Percentiles rank a stretch among this genome's conserved stretches.
phyloP scores from a whole-genome alignment of 2,113 vertebrate species.

The Phrynocephalus versicolor region DNA sequence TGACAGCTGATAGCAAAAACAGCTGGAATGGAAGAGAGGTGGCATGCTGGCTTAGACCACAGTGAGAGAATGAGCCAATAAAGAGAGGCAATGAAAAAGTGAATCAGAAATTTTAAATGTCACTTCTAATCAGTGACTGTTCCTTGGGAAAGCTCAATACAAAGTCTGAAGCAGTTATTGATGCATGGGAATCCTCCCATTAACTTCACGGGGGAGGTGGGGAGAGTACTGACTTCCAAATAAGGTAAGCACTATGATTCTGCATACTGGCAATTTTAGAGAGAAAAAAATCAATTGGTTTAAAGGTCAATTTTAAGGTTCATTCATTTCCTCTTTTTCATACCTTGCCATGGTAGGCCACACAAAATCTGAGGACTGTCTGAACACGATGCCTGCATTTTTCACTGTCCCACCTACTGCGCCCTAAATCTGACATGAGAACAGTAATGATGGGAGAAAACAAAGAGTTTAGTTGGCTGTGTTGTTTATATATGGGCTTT shows the following conservation, averaged over 20 bases:
- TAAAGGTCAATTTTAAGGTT: background rate
- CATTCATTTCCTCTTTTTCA: background rate
- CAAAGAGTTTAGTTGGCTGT: background rate
- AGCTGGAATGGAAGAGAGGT: rapidly evolving
- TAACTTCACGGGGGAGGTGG: background rate
- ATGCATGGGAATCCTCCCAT: background rate
- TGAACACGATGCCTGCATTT: background rate
- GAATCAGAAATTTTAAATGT: constrained; percentile 49
- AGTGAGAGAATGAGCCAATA: background rate
- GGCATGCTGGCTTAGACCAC: rapidly evolving
- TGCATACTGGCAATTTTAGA: background rate
- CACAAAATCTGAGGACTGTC: background rate
- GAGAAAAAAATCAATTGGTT: background rate
- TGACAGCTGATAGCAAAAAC: background rate
- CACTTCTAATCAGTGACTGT: constrained; percentile 38
- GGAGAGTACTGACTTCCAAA: constrained; percentile 1
- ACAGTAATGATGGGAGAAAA: no score
- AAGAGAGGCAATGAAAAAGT: background rate
- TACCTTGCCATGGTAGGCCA: background rate
- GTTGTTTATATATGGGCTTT: background rate
- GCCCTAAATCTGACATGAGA: no score
- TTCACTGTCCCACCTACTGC: background rate
- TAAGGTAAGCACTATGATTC: background rate
- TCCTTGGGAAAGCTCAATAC: constrained; percentile 48
- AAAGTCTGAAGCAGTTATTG: background rate